Base-by-base conservation (phyloP, 2,888 invertebrate species). In the Neoascia interrupta region DNA sequence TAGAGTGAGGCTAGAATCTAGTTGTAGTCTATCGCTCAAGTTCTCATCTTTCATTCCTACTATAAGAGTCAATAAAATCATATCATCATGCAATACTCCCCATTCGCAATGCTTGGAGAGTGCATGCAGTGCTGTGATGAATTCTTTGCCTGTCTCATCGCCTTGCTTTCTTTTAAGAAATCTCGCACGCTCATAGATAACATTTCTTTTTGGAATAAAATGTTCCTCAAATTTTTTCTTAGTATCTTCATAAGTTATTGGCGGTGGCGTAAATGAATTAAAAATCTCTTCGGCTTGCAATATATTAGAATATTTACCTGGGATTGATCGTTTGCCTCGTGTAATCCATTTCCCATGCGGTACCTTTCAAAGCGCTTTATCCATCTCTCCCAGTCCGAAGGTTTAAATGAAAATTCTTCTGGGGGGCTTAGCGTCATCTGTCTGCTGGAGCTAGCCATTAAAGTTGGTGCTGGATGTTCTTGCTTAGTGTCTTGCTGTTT, bases 271-370 rank as follows among this genome's bases (percentile, higher is more conserved):
- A n/a, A 31, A 31, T n/a, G 31, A n/a, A n/a, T 31, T 58, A 58
- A 31, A 49, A 28, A 61, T 61, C 43, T 61, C 26, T 18, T 49
- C 39, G 1, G 37, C 47, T 49, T 49, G 47, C 23, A 37, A 36
- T 8, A 28, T 37, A 47, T 47, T 61, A 31, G 28, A 63, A 31
- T 58, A 28, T 43, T 58, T 31, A 63, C 61, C 49, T 63, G 49
- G 10, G 49, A 21, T 39, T 39, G 4, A 2, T 49, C 49, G 1
- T 13, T 5, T 18, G 61, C 6, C 16, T 39, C 31, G 18, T 39
- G 39, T 8, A 49, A 8, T 39, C 28, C 45, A 18, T 36, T 60
- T 1, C 26, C 47, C 8, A 23, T 45, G 43, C 43, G 43, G n/a
- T 43, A 58, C 11, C 56, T 16, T 19, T 58, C 41, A 8, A 58